Evolutionary conservation across 2,888 invertebrate genomes (phyloP).

Genomic region (Platynereis dumerilii): DNA sequence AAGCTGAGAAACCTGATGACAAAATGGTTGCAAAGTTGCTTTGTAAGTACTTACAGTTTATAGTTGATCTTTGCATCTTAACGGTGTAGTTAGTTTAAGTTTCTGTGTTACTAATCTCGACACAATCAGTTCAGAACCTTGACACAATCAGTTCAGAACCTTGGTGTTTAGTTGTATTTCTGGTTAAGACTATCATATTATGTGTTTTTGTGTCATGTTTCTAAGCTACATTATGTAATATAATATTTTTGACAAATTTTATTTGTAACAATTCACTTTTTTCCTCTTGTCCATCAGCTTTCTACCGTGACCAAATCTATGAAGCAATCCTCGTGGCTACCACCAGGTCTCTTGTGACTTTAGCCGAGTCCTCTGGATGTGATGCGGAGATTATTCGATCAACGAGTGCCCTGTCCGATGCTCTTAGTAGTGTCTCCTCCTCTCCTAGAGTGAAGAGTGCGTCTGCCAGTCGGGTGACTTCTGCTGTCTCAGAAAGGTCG

Average conservation of each 20-base stretch:
- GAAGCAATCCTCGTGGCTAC: conserved; percentile 53
- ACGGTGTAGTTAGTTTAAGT: no score
- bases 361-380: conserved; percentile 60
- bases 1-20: no score
- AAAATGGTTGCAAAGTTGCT: no score
- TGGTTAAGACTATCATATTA: no score
- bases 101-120: no score
- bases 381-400: conserved; percentile 50
- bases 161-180: no score
- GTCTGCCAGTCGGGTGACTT: conserved; percentile 18
- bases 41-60: no score
- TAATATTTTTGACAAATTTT: neutral
- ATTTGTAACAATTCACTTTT: neutral
- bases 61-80: no score
- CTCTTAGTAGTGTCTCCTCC: conserved; percentile 12
- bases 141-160: no score
- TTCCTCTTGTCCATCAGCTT: neutral
- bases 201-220: no score
- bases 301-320: conserved; percentile 54
- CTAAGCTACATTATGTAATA: no score
- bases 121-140: no score
- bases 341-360: conserved; percentile 51
- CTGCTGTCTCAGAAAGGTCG: conserved; percentile 38
- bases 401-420: conserved; percentile 35
- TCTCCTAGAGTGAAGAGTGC: conserved; percentile 6